Evolutionary conservation across 2,113 vertebrate genomes (phyloP).

Genomic region (Cinclus mexicanus): DNA sequence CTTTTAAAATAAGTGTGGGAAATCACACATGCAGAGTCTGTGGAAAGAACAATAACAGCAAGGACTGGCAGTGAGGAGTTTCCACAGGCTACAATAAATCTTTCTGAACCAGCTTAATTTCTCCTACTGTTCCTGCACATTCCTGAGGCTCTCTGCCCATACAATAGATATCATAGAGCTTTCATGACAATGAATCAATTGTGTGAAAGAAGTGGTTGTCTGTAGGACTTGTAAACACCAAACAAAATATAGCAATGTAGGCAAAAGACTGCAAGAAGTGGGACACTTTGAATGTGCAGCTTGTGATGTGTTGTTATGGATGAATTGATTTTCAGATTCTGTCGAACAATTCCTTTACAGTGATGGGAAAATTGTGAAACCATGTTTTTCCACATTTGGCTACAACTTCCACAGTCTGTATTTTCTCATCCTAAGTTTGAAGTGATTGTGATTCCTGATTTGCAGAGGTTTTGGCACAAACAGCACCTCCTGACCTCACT

Average conservation of each 20-base stretch:
- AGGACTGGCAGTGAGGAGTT: not conserved
- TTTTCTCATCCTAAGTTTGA: not conserved
- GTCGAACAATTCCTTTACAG: not conserved
- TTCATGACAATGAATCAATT: not conserved
- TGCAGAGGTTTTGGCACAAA: not conserved
- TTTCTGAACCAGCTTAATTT: not conserved
- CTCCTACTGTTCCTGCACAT: not conserved
- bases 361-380: not conserved
- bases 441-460: not conserved
- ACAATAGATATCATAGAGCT: not conserved
- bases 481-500: not conserved
- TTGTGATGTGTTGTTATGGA: not conserved
- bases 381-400: not conserved
- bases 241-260: not conserved
- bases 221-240: not conserved
- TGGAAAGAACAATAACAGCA: not conserved
- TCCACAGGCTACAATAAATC: not conserved
- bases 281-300: not conserved
- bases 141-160: not conserved
- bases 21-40: not conserved
- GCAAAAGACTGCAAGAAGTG: not conserved
- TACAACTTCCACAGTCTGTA: not conserved
- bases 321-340: not conserved
- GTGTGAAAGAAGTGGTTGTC: not conserved
- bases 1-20: not conserved